phyloP scores from a whole-genome alignment of 2,888 invertebrate species.

The Conus canariensis region DNA sequence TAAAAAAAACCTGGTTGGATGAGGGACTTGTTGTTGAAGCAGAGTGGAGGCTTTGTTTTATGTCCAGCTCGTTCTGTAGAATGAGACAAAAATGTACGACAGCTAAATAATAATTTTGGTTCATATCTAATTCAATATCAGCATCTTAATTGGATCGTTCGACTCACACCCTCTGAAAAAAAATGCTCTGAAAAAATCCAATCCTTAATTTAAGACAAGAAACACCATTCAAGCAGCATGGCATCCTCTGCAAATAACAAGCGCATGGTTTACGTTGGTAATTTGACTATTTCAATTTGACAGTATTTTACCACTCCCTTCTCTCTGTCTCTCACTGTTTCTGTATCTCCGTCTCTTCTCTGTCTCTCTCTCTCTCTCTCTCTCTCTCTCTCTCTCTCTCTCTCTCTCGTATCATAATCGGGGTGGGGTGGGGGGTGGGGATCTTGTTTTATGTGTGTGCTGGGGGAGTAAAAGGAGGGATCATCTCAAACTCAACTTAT shows the following conservation, averaged over 20 bases:
- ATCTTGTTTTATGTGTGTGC: neutral
- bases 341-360: neutral
- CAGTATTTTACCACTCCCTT: neutral
- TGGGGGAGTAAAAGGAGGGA: too few relatives aligned
- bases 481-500: too few relatives aligned
- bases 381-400: neutral
- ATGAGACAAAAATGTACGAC: too few relatives aligned
- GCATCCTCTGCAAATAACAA: constrained; percentile 66
- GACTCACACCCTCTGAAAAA: too few relatives aligned
- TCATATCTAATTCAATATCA: too few relatives aligned
- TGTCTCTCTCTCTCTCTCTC: neutral
- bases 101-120: too few relatives aligned
- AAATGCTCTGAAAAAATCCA: neutral
- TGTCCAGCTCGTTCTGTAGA: too few relatives aligned
- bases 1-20: too few relatives aligned
- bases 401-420: neutral
- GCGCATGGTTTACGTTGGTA: constrained; percentile 76
- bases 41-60: too few relatives aligned
- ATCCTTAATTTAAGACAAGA: neutral
- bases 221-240: constrained; percentile 44
- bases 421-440: too few relatives aligned
- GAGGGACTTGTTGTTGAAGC: too few relatives aligned
- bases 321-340: neutral
- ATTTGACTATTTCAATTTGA: constrained; percentile 39
- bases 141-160: too few relatives aligned